Evolutionary conservation across 1,140 invertebrate species (phyloP), one percentile per base, ranked within the genome.

Genomic region (Drosophila insularis): DNA sequence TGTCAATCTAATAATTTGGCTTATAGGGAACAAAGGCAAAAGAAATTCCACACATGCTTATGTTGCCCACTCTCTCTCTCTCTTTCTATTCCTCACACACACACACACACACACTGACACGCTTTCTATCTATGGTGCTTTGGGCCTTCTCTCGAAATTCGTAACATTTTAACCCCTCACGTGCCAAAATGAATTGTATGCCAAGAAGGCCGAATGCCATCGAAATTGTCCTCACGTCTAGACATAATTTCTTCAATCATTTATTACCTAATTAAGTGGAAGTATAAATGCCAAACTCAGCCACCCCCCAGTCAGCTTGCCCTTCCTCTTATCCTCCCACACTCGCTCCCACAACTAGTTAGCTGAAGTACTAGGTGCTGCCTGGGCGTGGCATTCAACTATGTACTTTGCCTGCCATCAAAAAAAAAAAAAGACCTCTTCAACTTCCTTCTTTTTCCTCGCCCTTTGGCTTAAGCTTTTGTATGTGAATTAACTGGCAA

Each of bases 201-300:
- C 75, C 70, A 64, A 60, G 50, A 31, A 14, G 40, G 31, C 59
- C 59, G 17, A 50, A 73, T 68, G 71, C 69, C 78, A 91, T 91
- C 77, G 77, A 77, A 90, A 91, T 91, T 87, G 80, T 81, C 74
- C 81, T 91, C 90, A 91, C 90, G 90, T 91, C 90, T 91, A 91
- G 90, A 91, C 90, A 91, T 91, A 91, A 91, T 91, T 91, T 91
- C 90, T 85, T 91, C 90, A 91, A 91, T 90, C 90, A 91, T 91
- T 91, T 91, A 91, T 91, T 91, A 90, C 90, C 87, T 90, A 91
- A 91, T 91, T 91, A 91, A 90, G 90, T 91, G 90, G 90, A 91
- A 91, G 78, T 84, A 89, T 89, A 89, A 89, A 85, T 90, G 87
- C 81, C 79, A 68, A 81, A 74, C 81, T 90, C 86, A 85, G 81